Conservation (phyloP, 2,888 invertebrate genomes). For the Alentia gelatinosa region DNA sequence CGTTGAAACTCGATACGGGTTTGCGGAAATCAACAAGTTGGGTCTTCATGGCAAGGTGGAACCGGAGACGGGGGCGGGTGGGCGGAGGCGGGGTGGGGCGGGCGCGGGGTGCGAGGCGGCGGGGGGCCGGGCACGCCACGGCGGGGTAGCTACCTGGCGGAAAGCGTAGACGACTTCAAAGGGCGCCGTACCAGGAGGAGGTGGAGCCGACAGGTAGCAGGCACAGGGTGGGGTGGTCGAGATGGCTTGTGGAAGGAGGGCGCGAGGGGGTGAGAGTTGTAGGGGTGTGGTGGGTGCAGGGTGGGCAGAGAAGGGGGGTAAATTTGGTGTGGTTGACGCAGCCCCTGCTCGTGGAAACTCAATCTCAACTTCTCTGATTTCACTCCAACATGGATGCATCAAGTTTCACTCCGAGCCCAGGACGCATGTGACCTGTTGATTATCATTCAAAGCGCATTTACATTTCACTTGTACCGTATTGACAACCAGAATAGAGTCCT, state of each 20-base stretch:
- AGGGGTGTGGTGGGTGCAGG: background rate
- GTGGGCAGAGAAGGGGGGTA: background rate
- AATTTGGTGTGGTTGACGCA: background rate
- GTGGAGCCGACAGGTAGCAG: background rate
- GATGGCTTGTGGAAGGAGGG: background rate
- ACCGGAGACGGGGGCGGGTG: background rate
- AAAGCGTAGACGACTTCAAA: slow-evolving; percentile 2
- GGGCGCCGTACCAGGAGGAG: background rate
- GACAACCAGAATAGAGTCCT: too few species aligned
- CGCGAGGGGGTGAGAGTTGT: background rate
- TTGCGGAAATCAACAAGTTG: background rate
- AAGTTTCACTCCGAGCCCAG: background rate
- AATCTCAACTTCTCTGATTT: background rate
- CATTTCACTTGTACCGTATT: too few species aligned
- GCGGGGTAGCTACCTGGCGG: background rate
- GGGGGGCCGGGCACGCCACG: background rate
- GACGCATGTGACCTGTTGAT: background rate
- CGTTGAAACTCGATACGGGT: background rate
- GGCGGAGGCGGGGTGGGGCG: background rate
- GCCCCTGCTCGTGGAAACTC: background rate
- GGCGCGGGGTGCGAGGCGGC: background rate
- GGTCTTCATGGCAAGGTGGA: background rate
- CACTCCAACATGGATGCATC: background rate
- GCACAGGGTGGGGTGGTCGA: background rate
- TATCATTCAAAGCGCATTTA: background rate